Evolutionary conservation across 2,888 invertebrate species (phyloP), one percentile per base, ranked within the genome.

Genomic region (Lypha dubia): DNA sequence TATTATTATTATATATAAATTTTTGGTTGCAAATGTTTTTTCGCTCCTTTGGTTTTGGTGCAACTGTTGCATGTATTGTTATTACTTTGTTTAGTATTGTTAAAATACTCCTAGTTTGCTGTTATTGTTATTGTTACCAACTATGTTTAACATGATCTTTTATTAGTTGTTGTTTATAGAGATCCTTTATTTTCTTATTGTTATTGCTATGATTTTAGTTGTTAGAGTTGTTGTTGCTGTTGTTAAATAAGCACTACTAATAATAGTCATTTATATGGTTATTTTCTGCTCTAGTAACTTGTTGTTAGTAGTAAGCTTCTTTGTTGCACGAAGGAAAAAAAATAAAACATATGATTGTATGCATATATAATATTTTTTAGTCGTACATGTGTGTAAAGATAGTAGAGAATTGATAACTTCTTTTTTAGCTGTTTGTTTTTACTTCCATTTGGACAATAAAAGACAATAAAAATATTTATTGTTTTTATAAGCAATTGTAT

Each of bases 191-290:
- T 68, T 74, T 71, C 0, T 71, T 71, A 63, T 63, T 71, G 79
- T 71, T 67, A 65, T 75, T 75, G 81, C 38, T 44, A n/a, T 56
- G 65, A 38, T 38, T 22, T 35, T 62, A 46, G 9, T 56, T 65
- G 46, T 41, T 38, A 49, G 32, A 44, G 24, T 35, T 62, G 38
- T 22, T 81, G 24, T 35, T 62, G 38, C 15, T 81, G 46, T 68
- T 73, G 80, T 79, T 24, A 60, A 77, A 77, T 73, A 71, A 71
- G 88, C 89, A 87, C 89, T 88, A 88, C 90, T 90, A 89, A 90
- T 90, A 91, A 90, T 89, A 89, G 89, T 89, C 89, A 91, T 91
- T 90, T 90, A 80, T 87, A 88, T 88, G 88, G 89, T 89, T 89
- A 89, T 88, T 88, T 87, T 87, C 87, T 86, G 88, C 87, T 85